phyloP scores from a whole-genome alignment of 2,888 invertebrate species.

The Spicauda simplicius region DNA sequence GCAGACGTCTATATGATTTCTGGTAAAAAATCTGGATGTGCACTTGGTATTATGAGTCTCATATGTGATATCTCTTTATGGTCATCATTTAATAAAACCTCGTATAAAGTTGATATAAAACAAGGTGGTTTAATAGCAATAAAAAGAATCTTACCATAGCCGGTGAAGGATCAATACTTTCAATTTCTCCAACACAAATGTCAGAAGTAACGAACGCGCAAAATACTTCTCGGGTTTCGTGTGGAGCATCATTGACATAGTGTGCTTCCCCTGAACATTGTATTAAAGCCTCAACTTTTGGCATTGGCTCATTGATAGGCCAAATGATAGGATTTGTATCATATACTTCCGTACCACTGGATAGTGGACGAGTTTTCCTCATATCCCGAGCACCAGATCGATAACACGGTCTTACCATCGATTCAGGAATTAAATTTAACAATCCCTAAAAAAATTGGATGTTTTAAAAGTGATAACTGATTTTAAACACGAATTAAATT shows the following conservation, averaged over 20 bases:
- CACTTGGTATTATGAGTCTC: too few relatives aligned
- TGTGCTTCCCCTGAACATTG: conserved; percentile 88
- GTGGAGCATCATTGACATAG: conserved; percentile 87
- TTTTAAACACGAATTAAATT: too few relatives aligned
- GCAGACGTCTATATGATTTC: too few relatives aligned
- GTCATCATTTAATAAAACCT: too few relatives aligned
- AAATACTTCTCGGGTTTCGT: conserved; percentile 85
- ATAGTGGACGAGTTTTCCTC: conserved; percentile 83
- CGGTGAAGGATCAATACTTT: conserved; percentile 84
- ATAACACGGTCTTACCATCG: conserved; percentile 69
- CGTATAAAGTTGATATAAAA: too few relatives aligned
- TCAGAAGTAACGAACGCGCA: conserved; percentile 87
- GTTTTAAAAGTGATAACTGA: background rate
- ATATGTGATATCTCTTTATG: too few relatives aligned
- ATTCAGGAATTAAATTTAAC: conserved; percentile 76
- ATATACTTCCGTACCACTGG: conserved; percentile 86
- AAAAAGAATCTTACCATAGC: conserved; percentile 82
- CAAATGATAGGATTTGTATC: conserved; percentile 86
- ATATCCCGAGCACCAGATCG: conserved; percentile 77
- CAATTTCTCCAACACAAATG: conserved; percentile 83
- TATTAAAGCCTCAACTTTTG: conserved; percentile 86
- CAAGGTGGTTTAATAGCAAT: too few relatives aligned
- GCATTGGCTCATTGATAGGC: conserved; percentile 87
- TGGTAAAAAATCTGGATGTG: too few relatives aligned
- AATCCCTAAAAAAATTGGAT: conserved; percentile 67